Percentiles rank a stretch among this genome's conserved stretches.
Conservation (phyloP, 1,140 invertebrate genomes). For the Gryon sp. region DNA sequence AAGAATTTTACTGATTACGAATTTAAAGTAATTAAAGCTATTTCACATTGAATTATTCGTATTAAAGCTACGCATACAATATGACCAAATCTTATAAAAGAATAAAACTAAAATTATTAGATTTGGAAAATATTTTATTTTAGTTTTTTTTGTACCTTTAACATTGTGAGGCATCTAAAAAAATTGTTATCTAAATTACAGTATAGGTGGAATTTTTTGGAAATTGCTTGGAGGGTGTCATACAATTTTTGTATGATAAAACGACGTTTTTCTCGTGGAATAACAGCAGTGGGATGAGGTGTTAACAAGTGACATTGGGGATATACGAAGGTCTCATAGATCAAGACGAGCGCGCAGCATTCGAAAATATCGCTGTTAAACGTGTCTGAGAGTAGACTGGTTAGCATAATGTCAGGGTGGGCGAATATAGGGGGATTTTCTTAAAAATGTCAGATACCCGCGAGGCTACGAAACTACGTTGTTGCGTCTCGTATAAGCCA, state of each 20-base stretch:
- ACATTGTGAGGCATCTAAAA: background rate
- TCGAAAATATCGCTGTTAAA: slow-evolving; percentile 70
- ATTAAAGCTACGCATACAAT: too few relatives aligned
- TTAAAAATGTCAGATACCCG: slow-evolving; percentile 74
- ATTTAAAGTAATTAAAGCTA: too few relatives aligned
- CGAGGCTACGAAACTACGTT: slow-evolving; percentile 56
- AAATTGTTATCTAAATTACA: slow-evolving; percentile 31
- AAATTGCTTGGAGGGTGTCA: slow-evolving; percentile 8
- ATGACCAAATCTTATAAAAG: too few relatives aligned
- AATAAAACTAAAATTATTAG: too few relatives aligned
- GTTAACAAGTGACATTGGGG: slow-evolving; percentile 66
- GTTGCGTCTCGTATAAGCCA: slow-evolving; percentile 50
- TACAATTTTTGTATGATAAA: slow-evolving; percentile 47
- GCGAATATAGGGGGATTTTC: slow-evolving; percentile 70
- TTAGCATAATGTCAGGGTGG: slow-evolving; percentile 74
- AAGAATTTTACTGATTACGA: too few relatives aligned
- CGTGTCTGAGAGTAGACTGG: slow-evolving; percentile 64
- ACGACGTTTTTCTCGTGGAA: slow-evolving; percentile 31
- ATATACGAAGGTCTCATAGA: slow-evolving; percentile 67
- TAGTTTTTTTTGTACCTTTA: too few relatives aligned
- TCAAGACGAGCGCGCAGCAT: slow-evolving; percentile 66
- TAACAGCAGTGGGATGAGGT: slow-evolving; percentile 36
- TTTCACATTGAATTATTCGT: too few relatives aligned
- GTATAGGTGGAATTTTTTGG: slow-evolving; percentile 22
- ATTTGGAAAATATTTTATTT: too few relatives aligned